phyloP scores from a whole-genome alignment of 2,113 vertebrate species.

The Crypturellus undulatus region DNA sequence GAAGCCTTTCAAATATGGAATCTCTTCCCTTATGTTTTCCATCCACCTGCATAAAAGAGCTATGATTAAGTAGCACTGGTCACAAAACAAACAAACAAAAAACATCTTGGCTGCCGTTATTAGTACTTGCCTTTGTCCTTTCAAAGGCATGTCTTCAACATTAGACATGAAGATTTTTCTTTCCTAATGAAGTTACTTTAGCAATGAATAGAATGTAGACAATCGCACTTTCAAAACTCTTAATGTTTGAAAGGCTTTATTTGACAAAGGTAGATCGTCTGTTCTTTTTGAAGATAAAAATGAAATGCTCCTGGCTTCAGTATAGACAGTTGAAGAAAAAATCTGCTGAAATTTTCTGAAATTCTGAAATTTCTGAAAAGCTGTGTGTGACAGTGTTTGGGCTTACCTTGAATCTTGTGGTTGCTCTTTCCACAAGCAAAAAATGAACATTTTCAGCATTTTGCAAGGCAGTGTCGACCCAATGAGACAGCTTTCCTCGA shows the following conservation, averaged over 20 bases:
- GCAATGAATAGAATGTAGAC: neutral
- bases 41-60: slow-evolving; percentile 86
- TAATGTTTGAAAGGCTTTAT: neutral
- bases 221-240: neutral
- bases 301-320: neutral
- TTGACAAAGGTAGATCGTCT: neutral
- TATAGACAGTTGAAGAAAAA: neutral
- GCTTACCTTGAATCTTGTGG: slow-evolving; percentile 93
- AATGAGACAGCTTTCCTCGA: slow-evolving; percentile 94
- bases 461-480: slow-evolving; percentile 90
- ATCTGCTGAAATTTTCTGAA: neutral
- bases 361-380: too few species aligned
- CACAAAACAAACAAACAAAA: neutral
- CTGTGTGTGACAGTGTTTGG: neutral
- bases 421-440: slow-evolving; percentile 92
- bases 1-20: slow-evolving; percentile 90
- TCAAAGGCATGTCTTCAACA: neutral
- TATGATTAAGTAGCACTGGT: neutral
- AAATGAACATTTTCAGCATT: slow-evolving; percentile 83
- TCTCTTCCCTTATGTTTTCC: slow-evolving; percentile 88
- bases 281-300: neutral
- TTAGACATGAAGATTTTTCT: neutral
- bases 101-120: neutral
- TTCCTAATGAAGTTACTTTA: neutral
- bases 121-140: neutral